Evolutionary conservation across 2,113 vertebrate genomes (phyloP).

Genomic region (Dromas ardeola): DNA sequence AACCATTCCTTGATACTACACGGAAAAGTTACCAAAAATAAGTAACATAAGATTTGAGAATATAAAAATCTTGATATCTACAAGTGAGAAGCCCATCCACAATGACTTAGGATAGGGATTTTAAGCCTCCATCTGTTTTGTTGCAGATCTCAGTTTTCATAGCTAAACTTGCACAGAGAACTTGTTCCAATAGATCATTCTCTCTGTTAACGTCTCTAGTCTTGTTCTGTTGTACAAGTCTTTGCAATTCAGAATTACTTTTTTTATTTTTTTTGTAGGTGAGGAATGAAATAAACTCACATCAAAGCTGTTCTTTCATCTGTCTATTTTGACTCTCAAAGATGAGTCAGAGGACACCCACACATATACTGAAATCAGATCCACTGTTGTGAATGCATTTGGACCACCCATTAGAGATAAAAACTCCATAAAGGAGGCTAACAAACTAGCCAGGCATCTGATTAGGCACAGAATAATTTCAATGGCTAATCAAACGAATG

Average conservation of each 20-base stretch:
- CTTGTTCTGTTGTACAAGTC: neutral
- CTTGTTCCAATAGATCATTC: neutral
- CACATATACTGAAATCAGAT: conserved; percentile 61
- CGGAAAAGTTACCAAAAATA: neutral
- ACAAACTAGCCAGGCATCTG: conserved; percentile 74
- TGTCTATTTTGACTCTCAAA: conserved; percentile 30
- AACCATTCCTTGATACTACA: neutral
- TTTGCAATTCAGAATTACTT: neutral
- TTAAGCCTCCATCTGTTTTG: neutral
- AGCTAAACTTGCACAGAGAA: neutral
- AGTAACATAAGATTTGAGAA: neutral
- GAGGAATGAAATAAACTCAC: conserved; percentile 17
- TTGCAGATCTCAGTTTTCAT: neutral
- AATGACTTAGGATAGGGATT: neutral
- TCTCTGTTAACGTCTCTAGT: neutral
- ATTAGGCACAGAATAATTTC: conserved; percentile 78
- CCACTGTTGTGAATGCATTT: conserved; percentile 65
- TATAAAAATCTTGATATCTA: neutral
- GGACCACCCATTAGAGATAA: conserved; percentile 63
- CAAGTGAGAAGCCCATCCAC: neutral
- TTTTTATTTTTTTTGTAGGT: neutral
- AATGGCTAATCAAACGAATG: conserved; percentile 79
- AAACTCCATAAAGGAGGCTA: conserved; percentile 65
- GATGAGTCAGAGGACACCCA: neutral
- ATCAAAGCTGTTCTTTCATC: conserved; percentile 38